Conservation (phyloP, 2,113 vertebrate genomes). For the Chrysemys picta region DNA sequence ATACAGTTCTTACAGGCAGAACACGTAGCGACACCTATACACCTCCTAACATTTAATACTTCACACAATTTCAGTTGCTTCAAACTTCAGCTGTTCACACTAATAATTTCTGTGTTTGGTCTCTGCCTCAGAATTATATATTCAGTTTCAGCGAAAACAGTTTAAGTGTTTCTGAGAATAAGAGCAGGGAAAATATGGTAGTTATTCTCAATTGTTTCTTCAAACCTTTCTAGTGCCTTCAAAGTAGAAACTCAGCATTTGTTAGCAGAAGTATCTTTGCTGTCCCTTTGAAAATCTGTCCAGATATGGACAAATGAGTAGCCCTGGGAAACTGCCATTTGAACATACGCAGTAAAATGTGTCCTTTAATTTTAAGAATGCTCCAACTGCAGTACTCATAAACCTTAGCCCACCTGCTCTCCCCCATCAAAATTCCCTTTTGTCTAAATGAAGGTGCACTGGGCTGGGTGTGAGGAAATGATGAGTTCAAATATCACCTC, state of each 20-base stretch:
- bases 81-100: background rate
- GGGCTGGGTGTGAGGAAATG: background rate
- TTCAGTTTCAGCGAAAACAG: background rate
- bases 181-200: background rate
- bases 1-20: background rate
- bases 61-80: background rate
- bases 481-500: background rate
- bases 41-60: background rate
- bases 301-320: background rate
- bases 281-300: background rate
- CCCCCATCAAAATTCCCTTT: background rate
- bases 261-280: background rate
- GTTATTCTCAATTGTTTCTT: background rate
- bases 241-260: background rate
- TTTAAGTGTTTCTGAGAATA: background rate
- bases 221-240: background rate
- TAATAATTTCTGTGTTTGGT: background rate
- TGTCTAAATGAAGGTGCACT: background rate
- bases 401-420: background rate
- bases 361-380: background rate
- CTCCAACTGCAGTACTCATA: background rate
- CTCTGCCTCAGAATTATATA: background rate
- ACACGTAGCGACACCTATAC: background rate
- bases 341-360: background rate
- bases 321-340: background rate